These are phyloP conservation scores for Alces alces DNA, from an alignment of 2,113 vertebrate species.

Conservation along the genomic window DNA sequence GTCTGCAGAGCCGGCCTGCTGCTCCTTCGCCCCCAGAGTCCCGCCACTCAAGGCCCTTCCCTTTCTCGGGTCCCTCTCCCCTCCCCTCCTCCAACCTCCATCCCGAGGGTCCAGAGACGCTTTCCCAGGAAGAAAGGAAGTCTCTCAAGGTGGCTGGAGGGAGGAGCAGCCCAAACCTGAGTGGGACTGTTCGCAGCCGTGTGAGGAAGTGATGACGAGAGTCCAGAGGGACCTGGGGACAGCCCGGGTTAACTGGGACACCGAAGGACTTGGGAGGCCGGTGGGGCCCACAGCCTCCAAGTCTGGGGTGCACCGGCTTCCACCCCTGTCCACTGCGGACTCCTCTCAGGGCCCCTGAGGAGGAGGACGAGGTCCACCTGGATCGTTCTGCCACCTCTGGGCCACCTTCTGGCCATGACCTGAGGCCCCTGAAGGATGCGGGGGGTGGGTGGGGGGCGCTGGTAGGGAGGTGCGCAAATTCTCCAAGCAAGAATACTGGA, in stretches of 20 bases:
- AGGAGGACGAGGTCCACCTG: fast-evolving
- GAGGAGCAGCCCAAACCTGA: not conserved
- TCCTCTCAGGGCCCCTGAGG: not conserved
- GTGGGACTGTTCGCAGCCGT: fast-evolving
- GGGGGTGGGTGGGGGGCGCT: not conserved
- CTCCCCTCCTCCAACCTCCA: fast-evolving
- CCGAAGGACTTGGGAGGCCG: fast-evolving
- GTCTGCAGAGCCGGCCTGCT: not conserved
- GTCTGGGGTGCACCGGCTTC: not conserved
- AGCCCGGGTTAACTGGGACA: not conserved
- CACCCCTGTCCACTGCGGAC: fast-evolving
- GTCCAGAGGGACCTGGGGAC: not conserved
- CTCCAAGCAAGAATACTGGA: not conserved
- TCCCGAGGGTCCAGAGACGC: fast-evolving
- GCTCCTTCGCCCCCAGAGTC: fast-evolving
- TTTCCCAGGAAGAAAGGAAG: not conserved
- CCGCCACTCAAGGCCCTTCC: not conserved
- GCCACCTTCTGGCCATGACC: not conserved
- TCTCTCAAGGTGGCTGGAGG: fast-evolving
- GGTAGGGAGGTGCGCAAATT: not conserved
- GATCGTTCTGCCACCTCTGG: not conserved
- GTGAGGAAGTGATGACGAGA: fast-evolving
- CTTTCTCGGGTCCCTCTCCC: fast-evolving
- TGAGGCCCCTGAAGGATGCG: not conserved
- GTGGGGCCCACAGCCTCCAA: not conserved